These are phyloP conservation scores for Anabas testudineus DNA, from an alignment of 2,797 vertebrate species.

Conservation along the genomic window DNA sequence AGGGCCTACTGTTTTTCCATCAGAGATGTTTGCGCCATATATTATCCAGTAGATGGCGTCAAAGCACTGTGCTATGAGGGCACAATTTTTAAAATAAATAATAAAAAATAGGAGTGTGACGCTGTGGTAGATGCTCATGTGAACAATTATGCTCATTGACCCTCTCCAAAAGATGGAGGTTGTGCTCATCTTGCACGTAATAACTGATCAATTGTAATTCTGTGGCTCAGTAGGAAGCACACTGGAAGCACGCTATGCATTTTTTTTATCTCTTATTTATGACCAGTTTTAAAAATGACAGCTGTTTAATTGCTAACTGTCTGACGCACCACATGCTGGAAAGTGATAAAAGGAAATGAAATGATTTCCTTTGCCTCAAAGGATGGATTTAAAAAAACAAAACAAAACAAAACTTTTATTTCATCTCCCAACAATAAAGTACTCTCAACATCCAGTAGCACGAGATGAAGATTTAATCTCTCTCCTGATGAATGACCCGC, in stretches of 20 bases:
- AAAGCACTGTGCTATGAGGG: neutral
- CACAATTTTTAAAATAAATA: neutral
- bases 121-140: too few species aligned
- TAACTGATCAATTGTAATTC: neutral
- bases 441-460: conserved; percentile 55
- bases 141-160: neutral
- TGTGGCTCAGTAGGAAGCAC: neutral
- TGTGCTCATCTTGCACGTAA: conserved; percentile 10
- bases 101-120: neutral
- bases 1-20: neutral
- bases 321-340: conserved; percentile 20
- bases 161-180: conserved; percentile 6
- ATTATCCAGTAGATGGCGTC: conserved; percentile 53
- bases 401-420: conserved; percentile 36
- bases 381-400: conserved; percentile 14
- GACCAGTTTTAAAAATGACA: conserved; percentile 6
- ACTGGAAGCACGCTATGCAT: neutral
- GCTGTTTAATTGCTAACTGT: conserved; percentile 27
- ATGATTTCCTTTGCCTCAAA: conserved; percentile 40
- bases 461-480: conserved; percentile 78
- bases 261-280: conserved; percentile 4
- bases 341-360: conserved; percentile 55
- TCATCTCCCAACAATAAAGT: conserved; percentile 57
- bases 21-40: neutral
- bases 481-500: conserved; percentile 70